Conservation (phyloP, 2,888 invertebrate genomes). For the Pycnomerus fuliginosus region DNA sequence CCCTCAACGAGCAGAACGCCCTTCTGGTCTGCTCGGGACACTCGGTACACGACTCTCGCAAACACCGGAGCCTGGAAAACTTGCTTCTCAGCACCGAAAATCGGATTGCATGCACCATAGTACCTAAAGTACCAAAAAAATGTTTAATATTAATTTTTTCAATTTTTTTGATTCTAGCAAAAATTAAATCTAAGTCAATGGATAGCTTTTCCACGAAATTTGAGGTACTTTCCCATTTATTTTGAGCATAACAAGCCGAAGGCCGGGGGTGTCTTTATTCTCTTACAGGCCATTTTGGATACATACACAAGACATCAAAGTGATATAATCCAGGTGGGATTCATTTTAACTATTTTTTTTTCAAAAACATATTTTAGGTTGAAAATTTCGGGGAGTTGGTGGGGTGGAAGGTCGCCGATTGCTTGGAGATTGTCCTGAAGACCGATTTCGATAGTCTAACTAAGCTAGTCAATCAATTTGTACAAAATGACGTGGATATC, state of each 20-base stretch:
- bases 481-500: slow-evolving; percentile 70
- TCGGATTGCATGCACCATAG: slow-evolving; percentile 57
- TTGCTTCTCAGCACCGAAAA: slow-evolving; percentile 59
- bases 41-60: slow-evolving; percentile 38
- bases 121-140: slow-evolving; percentile 54
- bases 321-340: slow-evolving; percentile 43
- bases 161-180: slow-evolving; percentile 42
- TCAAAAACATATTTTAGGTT: slow-evolving; percentile 56
- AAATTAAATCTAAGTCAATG: slow-evolving; percentile 54
- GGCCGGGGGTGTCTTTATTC: slow-evolving; percentile 33
- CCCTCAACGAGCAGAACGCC: slow-evolving; percentile 47
- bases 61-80: slow-evolving; percentile 56
- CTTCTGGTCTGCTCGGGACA: slow-evolving; percentile 45
- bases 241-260: slow-evolving; percentile 24
- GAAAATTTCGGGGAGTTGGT: slow-evolving; percentile 77
- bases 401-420: slow-evolving; percentile 77
- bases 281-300: slow-evolving; percentile 43
- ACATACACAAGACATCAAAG: slow-evolving; percentile 44
- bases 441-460: slow-evolving; percentile 76
- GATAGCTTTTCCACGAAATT: slow-evolving; percentile 55
- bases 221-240: slow-evolving; percentile 49
- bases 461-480: slow-evolving; percentile 69
- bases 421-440: slow-evolving; percentile 72
- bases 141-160: slow-evolving; percentile 1
- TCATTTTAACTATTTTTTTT: slow-evolving; percentile 1